A percentile compares a stretch with the other conserved stretches of the same genome.
Evolutionary conservation across 2,888 invertebrate genomes (phyloP).

Genomic region (Latrodectus elegans): DNA sequence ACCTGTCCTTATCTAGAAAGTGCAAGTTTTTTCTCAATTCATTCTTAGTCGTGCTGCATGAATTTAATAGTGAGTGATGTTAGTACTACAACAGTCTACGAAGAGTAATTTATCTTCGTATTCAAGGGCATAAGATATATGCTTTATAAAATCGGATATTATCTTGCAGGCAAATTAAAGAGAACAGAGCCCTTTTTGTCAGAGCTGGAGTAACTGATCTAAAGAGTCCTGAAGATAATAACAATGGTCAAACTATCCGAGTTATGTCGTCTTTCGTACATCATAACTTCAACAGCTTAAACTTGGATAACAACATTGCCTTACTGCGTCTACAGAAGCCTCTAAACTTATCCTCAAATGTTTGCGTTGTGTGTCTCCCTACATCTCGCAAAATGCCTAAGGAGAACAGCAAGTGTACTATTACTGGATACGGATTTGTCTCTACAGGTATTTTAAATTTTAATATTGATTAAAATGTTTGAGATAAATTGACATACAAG

Average conservation of each 20-base stretch:
- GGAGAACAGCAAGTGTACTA: slow-evolving; percentile 91
- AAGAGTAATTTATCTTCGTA: no score
- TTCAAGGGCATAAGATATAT: no score
- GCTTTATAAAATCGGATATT: not conserved
- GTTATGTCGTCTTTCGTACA: slow-evolving; percentile 95
- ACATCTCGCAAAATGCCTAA: slow-evolving; percentile 88
- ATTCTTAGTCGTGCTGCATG: no score
- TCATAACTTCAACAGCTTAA: slow-evolving; percentile 95
- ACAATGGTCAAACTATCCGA: slow-evolving; percentile 80
- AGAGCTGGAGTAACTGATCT: slow-evolving; percentile 94
- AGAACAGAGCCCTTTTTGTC: slow-evolving; percentile 84
- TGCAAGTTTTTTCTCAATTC: no score
- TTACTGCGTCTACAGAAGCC: slow-evolving; percentile 80
- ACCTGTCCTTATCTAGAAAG: no score
- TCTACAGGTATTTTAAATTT: slow-evolving; percentile 22
- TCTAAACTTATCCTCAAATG: slow-evolving; percentile 64
- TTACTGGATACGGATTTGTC: slow-evolving; percentile 89
- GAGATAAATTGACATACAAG: not conserved
- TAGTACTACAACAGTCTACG: no score
- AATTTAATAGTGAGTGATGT: no score
- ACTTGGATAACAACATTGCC: slow-evolving; percentile 94
- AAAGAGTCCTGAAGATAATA: slow-evolving; percentile 91
- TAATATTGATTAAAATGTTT: not conserved
- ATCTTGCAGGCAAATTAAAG: slow-evolving; percentile 14
- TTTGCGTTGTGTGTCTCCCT: slow-evolving; percentile 84